phyloP scores from a whole-genome alignment of 2,113 vertebrate genomes.

The Gavialis gangeticus region DNA sequence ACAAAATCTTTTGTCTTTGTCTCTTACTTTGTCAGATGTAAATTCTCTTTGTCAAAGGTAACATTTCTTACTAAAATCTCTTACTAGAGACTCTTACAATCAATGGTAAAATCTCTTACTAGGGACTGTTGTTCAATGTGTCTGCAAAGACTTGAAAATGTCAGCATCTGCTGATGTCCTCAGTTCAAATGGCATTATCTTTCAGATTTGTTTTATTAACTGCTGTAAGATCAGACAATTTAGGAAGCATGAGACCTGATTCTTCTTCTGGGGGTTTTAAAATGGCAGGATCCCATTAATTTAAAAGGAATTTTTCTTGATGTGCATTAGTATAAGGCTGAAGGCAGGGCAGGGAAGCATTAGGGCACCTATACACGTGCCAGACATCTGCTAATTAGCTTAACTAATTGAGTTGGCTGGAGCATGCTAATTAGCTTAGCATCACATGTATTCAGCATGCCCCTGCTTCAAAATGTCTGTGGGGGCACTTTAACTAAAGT shows the following conservation, averaged over 20 bases:
- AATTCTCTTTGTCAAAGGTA: neutral
- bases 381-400: too few relatives aligned
- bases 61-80: too few relatives aligned
- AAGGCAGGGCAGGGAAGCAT: too few relatives aligned
- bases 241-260: neutral
- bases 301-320: neutral
- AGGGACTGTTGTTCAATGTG: neutral
- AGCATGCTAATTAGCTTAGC: neutral
- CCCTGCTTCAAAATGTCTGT: too few relatives aligned
- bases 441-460: neutral
- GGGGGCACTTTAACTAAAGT: too few relatives aligned
- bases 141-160: conserved; percentile 13
- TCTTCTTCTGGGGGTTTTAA: conserved; percentile 6
- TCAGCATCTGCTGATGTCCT: neutral
- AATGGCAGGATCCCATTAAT: neutral
- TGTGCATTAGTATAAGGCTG: neutral
- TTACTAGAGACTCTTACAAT: too few relatives aligned
- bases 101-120: neutral
- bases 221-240: neutral
- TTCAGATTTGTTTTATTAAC: neutral
- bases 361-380: too few relatives aligned
- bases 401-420: too few relatives aligned
- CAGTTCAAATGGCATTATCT: neutral
- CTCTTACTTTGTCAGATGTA: too few relatives aligned
- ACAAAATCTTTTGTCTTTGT: neutral